Evolutionary conservation across 2,797 vertebrate genomes (phyloP).

Genomic region (Hylomyscus alleni): DNA sequence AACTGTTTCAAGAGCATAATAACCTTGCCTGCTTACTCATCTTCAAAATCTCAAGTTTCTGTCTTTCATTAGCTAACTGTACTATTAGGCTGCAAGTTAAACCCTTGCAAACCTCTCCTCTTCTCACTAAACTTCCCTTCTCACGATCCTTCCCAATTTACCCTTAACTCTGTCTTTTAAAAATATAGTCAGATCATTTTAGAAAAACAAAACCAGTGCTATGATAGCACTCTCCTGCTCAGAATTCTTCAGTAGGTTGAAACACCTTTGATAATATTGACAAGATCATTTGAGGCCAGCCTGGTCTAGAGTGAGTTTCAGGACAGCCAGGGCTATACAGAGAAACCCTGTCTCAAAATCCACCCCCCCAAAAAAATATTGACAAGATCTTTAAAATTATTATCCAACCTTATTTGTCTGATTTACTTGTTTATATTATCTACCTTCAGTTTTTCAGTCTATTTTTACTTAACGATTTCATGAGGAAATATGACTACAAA

Average conservation of each 20-base stretch:
- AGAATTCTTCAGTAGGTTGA: conserved; percentile 29
- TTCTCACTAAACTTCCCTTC: background rate
- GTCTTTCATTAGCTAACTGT: conserved; percentile 56
- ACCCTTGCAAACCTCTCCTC: background rate
- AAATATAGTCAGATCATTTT: conserved; percentile 42
- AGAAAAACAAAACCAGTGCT: background rate
- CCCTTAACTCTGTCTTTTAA: conserved; percentile 24
- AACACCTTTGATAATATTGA: conserved; percentile 52
- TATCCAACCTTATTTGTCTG: conserved; percentile 44
- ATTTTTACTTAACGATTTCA: conserved; percentile 8
- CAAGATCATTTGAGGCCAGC: background rate
- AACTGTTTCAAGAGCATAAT: conserved; percentile 45
- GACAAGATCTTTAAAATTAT: conserved; percentile 36
- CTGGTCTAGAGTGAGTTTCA: too few species aligned
- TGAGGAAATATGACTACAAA: conserved; percentile 14
- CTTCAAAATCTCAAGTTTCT: conserved; percentile 37
- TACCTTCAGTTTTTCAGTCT: background rate
- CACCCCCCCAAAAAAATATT: background rate
- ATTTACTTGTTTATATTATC: conserved; percentile 30
- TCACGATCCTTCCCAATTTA: background rate
- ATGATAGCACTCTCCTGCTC: conserved; percentile 24
- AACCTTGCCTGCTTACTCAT: conserved; percentile 50
- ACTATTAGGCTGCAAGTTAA: background rate
- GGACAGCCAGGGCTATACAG: too few species aligned
- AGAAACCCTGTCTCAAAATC: too few species aligned